phyloP scores from a whole-genome alignment of 2,113 vertebrate genomes.

The Burhinus bistriatus region DNA sequence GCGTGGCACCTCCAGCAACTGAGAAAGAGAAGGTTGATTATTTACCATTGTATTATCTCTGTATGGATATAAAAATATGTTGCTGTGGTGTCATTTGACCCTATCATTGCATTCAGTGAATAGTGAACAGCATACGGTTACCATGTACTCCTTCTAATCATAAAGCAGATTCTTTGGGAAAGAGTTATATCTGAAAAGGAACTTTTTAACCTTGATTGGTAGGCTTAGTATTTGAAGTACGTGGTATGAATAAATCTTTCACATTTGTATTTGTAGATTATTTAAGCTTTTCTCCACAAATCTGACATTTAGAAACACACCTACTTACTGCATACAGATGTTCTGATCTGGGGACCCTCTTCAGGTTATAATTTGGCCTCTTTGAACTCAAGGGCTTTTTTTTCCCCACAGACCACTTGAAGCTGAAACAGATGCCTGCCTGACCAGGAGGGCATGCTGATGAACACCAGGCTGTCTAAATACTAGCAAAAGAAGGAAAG shows the following conservation, averaged over 20 bases:
- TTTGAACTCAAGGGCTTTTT: neutral
- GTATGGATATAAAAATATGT: neutral
- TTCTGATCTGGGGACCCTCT: neutral
- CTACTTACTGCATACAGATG: neutral
- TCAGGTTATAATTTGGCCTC: neutral
- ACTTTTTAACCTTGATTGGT: neutral
- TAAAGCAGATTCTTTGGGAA: neutral
- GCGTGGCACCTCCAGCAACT: neutral
- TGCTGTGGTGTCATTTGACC: neutral
- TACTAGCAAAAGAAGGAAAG: neutral
- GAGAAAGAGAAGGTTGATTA: neutral
- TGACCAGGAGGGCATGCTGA: neutral
- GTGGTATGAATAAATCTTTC: neutral
- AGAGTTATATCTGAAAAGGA: neutral
- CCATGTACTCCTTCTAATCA: neutral
- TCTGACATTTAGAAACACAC: neutral
- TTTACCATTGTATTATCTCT: neutral
- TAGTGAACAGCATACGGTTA: neutral
- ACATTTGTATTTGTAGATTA: neutral
- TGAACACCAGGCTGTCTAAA: neutral
- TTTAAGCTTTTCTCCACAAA: neutral
- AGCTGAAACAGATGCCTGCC: constrained; percentile 10
- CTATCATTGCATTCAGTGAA: neutral
- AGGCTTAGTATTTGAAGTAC: neutral
- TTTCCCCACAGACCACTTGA: neutral